Evolutionary conservation across 2,888 invertebrate genomes (phyloP).

Genomic region (Linyphia triangularis): DNA sequence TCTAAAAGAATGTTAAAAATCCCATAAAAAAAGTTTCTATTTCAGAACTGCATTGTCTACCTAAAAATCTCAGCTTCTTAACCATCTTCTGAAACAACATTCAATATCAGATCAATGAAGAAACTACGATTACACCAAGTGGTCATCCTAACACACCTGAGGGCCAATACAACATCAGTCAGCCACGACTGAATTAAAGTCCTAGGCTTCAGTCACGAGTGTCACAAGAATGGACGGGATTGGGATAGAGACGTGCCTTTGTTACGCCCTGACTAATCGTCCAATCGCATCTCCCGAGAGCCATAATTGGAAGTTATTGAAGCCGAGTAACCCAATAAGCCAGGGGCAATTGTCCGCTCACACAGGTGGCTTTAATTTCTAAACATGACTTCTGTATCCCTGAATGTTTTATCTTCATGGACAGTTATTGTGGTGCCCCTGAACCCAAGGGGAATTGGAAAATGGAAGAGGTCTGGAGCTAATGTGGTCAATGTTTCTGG

Average conservation of each 20-base stretch:
- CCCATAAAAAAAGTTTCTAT: no score
- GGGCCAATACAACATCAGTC: not conserved
- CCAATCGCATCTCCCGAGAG: constrained; percentile 38
- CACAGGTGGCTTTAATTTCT: constrained; percentile 62
- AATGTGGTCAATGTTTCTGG: not conserved
- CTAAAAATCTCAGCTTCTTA: no score
- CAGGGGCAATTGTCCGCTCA: constrained; percentile 41
- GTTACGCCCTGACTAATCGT: constrained; percentile 52
- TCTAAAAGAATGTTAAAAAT: no score
- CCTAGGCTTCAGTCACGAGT: constrained; percentile 2
- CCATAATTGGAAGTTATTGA: constrained; percentile 65
- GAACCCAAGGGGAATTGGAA: not conserved
- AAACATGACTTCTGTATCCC: constrained; percentile 24
- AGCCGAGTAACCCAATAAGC: constrained; percentile 62
- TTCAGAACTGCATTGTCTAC: no score
- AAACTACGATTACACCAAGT: no score
- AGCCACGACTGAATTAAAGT: constrained; percentile 38
- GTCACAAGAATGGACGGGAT: constrained; percentile 32
- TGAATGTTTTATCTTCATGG: constrained; percentile 60
- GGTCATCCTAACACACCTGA: not conserved
- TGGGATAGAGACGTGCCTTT: constrained; percentile 51
- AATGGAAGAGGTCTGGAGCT: not conserved
- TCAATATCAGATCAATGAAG: no score
- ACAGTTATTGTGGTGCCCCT: constrained; percentile 10
- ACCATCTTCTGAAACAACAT: no score